Base-by-base conservation (phyloP, 2,888 invertebrate species). In the Phytoseiulus persimilis region DNA sequence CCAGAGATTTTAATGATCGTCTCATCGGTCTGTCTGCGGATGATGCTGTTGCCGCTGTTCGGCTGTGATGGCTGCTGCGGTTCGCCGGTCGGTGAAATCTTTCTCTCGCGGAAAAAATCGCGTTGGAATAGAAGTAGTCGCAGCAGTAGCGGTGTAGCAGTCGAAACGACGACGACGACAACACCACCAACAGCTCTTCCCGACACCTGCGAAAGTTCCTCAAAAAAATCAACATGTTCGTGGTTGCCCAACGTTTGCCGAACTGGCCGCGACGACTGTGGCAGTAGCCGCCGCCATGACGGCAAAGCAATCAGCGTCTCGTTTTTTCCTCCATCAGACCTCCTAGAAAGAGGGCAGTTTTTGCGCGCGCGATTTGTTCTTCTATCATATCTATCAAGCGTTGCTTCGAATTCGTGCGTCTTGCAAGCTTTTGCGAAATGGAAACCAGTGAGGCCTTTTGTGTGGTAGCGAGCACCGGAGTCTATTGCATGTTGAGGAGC, bases 211-310 rank as follows among this genome's bases (percentile, higher is more conserved):
- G 65, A 65, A 65, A 65, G 65, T 65, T 65, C 65, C 18, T 23
- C 65, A 65, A 6, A 65, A 65, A 65, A 65, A 65, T 28, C 65
- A 65, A 65, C 65, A 18, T 65, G 65, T 65, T 65, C 65, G 65
- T 65, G 65, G 65, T 65, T 65, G 65, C 65, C 65, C 65, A 65
- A 65, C 65, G 65, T 65, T 65, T 65, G 65, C 65, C 65, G 65
- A 65, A 65, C 65, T 65, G 65, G 18, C 65, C 65, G 65, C 65
- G 65, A 65, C 65, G 65, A 65, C 65, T 14, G 65, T 65, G 65
- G 65, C 65, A 65, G 65, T 65, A 23, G 65, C 18, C 18, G 28
- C 65, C 28, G 28, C 65, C 18, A 65, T 23, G 65, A 65, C 1
- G 65, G 65, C 65, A 28, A 65, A 65, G 65, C 65, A 65, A 65